A percentile compares a stretch with the other conserved stretches of the same genome.
phyloP scores from a whole-genome alignment of 1,140 invertebrate species.

The roundworm (Caenorhabditis elegans) region WBcel235 BX284606.5:17226501-17227000 shows the following conservation, averaged over 20 bases:
- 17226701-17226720: not conserved
- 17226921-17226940: not conserved
- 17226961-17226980: not conserved
- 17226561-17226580: conserved; percentile 32
- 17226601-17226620: not conserved
- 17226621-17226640: conserved; percentile 8
- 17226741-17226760: too few relatives aligned
- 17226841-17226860: too few relatives aligned
- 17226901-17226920: conserved; percentile 2
- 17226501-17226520: too few relatives aligned
- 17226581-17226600: conserved; percentile 6
- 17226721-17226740: too few relatives aligned
- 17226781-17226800: too few relatives aligned
- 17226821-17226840: too few relatives aligned
- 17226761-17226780: too few relatives aligned
- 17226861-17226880: too few relatives aligned
- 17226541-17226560: not conserved
- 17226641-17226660: conserved; percentile 5
- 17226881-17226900: too few relatives aligned
- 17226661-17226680: not conserved
- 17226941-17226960: not conserved
- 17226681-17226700: not conserved
- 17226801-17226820: too few relatives aligned
- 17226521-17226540: too few relatives aligned
- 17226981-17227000: not conserved